These are phyloP conservation scores for Fissipunctia ypsillon DNA, from an alignment of 2,888 invertebrate genomes.

Conservation along the genomic window DNA sequence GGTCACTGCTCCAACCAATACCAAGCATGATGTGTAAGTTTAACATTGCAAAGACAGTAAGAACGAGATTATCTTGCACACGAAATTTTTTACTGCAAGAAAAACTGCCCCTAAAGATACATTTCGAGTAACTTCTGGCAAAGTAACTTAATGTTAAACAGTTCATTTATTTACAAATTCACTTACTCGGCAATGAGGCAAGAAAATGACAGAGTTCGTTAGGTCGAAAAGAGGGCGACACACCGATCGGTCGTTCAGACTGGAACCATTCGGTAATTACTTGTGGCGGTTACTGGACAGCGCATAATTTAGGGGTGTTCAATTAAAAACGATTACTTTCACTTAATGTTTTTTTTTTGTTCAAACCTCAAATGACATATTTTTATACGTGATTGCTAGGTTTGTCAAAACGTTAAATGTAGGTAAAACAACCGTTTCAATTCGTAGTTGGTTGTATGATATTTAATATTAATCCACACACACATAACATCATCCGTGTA, in stretches of 20 bases:
- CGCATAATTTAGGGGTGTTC: constrained; percentile 46
- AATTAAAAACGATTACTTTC: not conserved
- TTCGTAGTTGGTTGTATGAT: not conserved
- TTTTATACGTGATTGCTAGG: too few species aligned
- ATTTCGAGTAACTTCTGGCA: not conserved
- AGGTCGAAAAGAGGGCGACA: constrained; percentile 36
- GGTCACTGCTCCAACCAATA: too few species aligned
- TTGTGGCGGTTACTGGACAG: constrained; percentile 27
- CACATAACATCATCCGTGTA: too few species aligned
- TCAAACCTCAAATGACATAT: not conserved
- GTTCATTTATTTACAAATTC: constrained; percentile 53
- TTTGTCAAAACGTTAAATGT: not conserved
- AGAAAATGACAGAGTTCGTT: constrained; percentile 34
- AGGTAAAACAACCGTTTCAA: not conserved
- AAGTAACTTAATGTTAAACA: constrained; percentile 21
- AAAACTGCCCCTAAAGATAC: not conserved
- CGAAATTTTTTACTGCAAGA: not conserved
- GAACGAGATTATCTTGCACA: not conserved
- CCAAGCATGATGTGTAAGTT: not conserved
- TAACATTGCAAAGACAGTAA: not conserved
- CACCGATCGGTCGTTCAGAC: constrained; percentile 21
- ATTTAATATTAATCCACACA: not conserved
- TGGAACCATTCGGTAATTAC: constrained; percentile 43
- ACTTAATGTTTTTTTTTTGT: not conserved
- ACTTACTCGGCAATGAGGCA: constrained; percentile 29